A percentile compares a stretch with the other conserved stretches of the same genome.
Conservation (phyloP, 2,797 vertebrate genomes). For the Gila robusta region DNA sequence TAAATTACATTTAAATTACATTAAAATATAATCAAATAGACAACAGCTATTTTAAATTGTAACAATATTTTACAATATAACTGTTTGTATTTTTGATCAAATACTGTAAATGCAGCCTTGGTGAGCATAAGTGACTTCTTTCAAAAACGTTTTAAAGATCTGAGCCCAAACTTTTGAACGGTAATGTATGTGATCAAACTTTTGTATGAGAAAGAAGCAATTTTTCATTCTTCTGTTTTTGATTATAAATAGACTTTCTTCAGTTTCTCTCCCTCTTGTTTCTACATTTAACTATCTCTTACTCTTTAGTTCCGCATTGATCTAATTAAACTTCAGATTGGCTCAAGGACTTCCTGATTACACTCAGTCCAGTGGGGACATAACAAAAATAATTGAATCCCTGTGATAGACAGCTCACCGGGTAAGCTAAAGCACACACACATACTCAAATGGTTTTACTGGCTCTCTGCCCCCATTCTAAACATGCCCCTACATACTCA, state of each 20-base stretch:
- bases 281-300: slow-evolving; percentile 10
- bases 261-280: neutral
- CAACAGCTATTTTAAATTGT: neutral
- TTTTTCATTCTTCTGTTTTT: neutral
- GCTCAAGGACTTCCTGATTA: slow-evolving; percentile 62
- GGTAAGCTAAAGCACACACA: slow-evolving; percentile 52
- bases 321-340: slow-evolving; percentile 65
- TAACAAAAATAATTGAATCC: slow-evolving; percentile 64
- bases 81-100: neutral
- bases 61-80: neutral
- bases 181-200: neutral
- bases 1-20: no score
- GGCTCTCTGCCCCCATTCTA: slow-evolving; percentile 11
- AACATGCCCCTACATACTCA: neutral
- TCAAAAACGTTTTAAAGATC: neutral
- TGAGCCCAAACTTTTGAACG: neutral
- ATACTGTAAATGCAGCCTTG: neutral
- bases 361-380: slow-evolving; percentile 63
- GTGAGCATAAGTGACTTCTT: neutral
- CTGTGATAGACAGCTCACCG: slow-evolving; percentile 61
- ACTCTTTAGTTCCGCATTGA: slow-evolving; percentile 39
- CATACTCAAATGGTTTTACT: slow-evolving; percentile 16
- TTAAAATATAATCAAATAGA: neutral
- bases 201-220: neutral
- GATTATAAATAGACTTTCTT: neutral